Evolutionary conservation across 1,140 invertebrate genomes (phyloP).

Genomic region (Drosophila sp.): DNA sequence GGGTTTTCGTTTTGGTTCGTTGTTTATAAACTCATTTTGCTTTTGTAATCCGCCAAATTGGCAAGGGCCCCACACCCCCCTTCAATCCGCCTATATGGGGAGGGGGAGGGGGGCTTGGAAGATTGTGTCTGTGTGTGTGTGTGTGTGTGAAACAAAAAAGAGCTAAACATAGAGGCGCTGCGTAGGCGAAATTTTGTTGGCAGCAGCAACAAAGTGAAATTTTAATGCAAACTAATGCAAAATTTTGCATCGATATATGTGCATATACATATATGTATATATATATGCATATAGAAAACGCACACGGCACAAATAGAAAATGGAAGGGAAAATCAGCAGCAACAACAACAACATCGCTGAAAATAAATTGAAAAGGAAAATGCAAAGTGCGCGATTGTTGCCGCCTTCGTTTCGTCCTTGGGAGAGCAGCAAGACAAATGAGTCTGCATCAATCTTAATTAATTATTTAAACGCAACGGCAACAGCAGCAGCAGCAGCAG

Average conservation of each 20-base stretch:
- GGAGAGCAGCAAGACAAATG: constrained; percentile 72
- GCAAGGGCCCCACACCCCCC: constrained; percentile 28
- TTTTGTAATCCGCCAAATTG: constrained; percentile 75
- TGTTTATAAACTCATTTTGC: constrained; percentile 80
- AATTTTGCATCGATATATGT: constrained; percentile 76
- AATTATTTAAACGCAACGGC: constrained; percentile 81
- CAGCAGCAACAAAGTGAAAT: constrained; percentile 74
- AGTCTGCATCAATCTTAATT: constrained; percentile 82
- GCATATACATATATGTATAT: background rate
- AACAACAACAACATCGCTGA: constrained; percentile 38
- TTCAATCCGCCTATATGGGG: background rate
- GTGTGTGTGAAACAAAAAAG: constrained; percentile 32
- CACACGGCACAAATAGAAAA: constrained; percentile 16
- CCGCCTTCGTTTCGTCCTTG: constrained; percentile 46
- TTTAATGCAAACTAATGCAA: constrained; percentile 81
- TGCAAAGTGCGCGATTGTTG: constrained; percentile 62
- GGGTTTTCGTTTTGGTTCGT: constrained; percentile 26
- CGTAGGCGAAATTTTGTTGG: constrained; percentile 58
- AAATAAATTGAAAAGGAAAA: constrained; percentile 79
- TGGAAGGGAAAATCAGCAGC: constrained; percentile 11
- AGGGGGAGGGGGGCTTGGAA: constrained; percentile 56
- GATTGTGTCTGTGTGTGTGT: constrained; percentile 46
- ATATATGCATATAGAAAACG: constrained; percentile 35
- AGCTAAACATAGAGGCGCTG: constrained; percentile 35
- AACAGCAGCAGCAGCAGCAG: constrained; percentile 65